phyloP scores from a whole-genome alignment of 2,113 vertebrate genomes.

The Cnemophilus loriae region DNA sequence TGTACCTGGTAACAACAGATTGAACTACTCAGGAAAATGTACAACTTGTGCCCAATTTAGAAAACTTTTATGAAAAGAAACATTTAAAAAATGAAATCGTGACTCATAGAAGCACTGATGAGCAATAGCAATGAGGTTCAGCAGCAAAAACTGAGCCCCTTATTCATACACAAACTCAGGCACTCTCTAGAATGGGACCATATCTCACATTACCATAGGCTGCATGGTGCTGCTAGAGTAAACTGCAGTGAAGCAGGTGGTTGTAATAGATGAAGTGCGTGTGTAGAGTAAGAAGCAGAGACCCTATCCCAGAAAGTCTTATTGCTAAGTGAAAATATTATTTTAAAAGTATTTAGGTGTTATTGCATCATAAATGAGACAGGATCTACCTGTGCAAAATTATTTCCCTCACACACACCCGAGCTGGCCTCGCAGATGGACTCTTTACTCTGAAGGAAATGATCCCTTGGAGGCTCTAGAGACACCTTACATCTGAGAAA shows the following conservation, averaged over 20 bases:
- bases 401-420: fast-evolving
- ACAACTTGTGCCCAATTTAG: background rate
- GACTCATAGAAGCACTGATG: background rate
- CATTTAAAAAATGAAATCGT: background rate
- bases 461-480: background rate
- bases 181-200: background rate
- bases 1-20: background rate
- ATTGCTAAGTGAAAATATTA: background rate
- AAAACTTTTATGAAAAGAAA: background rate
- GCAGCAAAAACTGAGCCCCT: background rate
- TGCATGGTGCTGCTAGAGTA: background rate
- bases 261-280: background rate
- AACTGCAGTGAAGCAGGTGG: background rate
- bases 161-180: background rate
- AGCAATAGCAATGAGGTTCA: background rate
- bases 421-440: background rate
- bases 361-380: background rate
- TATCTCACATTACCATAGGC: background rate
- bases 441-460: background rate
- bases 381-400: background rate
- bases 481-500: background rate
- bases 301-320: background rate
- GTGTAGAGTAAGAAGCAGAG: background rate
- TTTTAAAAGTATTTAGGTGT: background rate
- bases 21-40: background rate